Conservation (phyloP, 2,888 invertebrate genomes). For the Lasioglossum marginatum region DNA sequence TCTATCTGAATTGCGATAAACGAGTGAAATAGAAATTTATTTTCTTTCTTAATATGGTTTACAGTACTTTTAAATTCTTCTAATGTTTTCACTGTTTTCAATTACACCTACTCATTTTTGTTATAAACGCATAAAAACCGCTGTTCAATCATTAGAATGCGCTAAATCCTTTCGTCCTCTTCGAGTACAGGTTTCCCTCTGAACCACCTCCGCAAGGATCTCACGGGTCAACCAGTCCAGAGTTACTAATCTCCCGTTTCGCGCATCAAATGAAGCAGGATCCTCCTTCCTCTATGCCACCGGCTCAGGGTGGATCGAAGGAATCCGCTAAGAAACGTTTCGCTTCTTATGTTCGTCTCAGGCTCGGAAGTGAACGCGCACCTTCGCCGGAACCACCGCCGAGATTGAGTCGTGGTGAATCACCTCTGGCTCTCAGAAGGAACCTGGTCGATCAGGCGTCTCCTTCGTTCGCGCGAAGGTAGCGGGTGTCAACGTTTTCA, state of each 20-base stretch:
- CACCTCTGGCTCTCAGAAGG: constrained; percentile 87
- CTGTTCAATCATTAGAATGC: neutral
- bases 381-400: constrained; percentile 83
- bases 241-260: constrained; percentile 82
- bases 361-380: constrained; percentile 87
- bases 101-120: no score
- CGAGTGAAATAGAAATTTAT: no score
- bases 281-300: constrained; percentile 73
- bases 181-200: constrained; percentile 78
- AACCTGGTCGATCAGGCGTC: constrained; percentile 86
- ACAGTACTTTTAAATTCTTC: no score
- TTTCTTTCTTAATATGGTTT: no score
- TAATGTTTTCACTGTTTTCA: no score
- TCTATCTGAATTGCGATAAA: no score
- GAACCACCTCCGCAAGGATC: constrained; percentile 81
- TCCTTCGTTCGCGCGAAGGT: constrained; percentile 84
- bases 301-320: constrained; percentile 75
- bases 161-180: neutral
- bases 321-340: constrained; percentile 89
- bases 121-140: no score
- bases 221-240: constrained; percentile 81
- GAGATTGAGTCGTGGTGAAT: constrained; percentile 82
- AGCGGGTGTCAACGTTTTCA: neutral
- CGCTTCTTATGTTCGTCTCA: constrained; percentile 93
- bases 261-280: constrained; percentile 82